phyloP scores from a whole-genome alignment of 2,888 invertebrate species.

The Stenoptilia bipunctidactyla region DNA sequence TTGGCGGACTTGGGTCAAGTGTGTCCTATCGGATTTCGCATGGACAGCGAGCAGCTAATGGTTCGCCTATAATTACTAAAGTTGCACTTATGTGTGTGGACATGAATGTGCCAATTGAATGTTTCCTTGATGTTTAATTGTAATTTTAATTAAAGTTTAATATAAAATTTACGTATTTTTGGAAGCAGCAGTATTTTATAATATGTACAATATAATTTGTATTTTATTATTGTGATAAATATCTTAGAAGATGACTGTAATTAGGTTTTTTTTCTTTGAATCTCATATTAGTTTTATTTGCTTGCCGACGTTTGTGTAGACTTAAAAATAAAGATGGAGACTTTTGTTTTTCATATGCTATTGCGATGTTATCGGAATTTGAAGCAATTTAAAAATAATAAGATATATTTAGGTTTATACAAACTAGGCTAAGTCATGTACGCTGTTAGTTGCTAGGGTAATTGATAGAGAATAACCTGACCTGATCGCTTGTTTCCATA shows the following conservation, averaged over 20 bases:
- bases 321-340: background rate
- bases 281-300: background rate
- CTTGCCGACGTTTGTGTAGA: background rate
- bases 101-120: slow-evolving; percentile 11
- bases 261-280: background rate
- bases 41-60: too few relatives aligned
- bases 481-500: background rate
- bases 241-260: background rate
- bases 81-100: too few relatives aligned
- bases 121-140: slow-evolving; percentile 2
- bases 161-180: background rate
- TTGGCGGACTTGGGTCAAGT: background rate
- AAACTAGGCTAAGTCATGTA: slow-evolving; percentile 16
- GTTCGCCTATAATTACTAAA: too few relatives aligned
- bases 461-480: slow-evolving; percentile 17
- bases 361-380: too few relatives aligned
- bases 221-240: background rate
- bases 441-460: slow-evolving; percentile 14
- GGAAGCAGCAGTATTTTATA: background rate
- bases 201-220: background rate
- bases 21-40: too few relatives aligned
- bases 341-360: too few relatives aligned
- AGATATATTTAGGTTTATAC: background rate
- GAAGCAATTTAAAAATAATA: background rate
- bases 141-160: background rate